Conservation (phyloP, 2,797 vertebrate genomes). For the Falco rusticolus region DNA sequence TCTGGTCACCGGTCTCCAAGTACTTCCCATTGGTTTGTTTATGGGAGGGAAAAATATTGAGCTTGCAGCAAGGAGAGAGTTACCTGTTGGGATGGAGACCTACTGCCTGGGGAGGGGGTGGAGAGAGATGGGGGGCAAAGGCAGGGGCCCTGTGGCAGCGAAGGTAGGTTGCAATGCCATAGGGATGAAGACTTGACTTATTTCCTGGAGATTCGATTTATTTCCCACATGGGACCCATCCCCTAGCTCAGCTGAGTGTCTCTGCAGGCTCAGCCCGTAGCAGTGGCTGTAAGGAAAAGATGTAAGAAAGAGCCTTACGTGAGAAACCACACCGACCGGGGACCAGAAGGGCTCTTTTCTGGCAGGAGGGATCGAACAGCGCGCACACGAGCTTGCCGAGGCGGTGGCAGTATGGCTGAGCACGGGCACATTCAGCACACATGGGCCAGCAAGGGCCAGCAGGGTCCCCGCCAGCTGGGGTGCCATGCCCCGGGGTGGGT, state of each 20-base stretch:
- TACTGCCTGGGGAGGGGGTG: neutral
- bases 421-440: neutral
- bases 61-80: neutral
- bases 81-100: neutral
- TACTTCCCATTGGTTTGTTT: neutral
- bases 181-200: neutral
- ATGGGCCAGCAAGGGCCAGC: neutral
- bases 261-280: neutral
- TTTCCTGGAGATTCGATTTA: neutral
- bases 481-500: neutral
- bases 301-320: neutral
- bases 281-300: neutral
- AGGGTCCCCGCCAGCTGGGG: neutral
- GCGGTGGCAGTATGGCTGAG: neutral
- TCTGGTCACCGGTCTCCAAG: neutral
- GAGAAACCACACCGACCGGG: neutral
- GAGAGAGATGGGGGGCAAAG: neutral
- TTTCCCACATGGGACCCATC: neutral
- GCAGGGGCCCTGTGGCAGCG: neutral
- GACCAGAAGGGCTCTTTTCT: neutral
- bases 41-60: neutral
- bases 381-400: rapidly evolving
- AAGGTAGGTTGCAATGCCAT: neutral
- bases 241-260: neutral
- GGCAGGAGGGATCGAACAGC: too few relatives aligned